Base-by-base conservation (phyloP, 1,140 invertebrate species). In the Drosophila gunungcola region DNA sequence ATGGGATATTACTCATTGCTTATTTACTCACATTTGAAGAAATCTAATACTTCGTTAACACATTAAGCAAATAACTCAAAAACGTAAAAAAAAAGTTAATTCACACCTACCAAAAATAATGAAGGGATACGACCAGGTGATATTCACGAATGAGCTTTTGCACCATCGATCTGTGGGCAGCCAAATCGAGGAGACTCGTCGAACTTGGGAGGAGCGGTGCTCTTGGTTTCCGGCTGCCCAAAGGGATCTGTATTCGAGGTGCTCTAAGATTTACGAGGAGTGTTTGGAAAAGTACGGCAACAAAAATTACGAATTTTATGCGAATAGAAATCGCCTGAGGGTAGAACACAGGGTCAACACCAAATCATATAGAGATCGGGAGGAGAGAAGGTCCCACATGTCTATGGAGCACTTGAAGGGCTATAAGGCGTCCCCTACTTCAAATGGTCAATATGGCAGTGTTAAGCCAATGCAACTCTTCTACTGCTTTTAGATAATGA, bases 171-270 rank as follows among this genome's bases (percentile, higher is more conserved):
- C 27, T 9, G 42, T 51, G 7, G 61, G 29, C 5, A 64, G 34
- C 3, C 61, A 72, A 11, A 41, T 56, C 3, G 7, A 16, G 3
- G 39, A 54, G 11, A 43, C 72, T 0, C 64, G 55, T 1, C 9
- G 45, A 11, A 49, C 51, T 4, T 84, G 80, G 80, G 3, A 49
- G 0, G 32, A 38, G 25, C 25, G 2, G 0, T 62, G 38, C 5
- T n/a, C 36, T 2, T 83, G 80, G 80, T 83, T 52, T 62, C 61
- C 80, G 7, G n/a, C 13, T 1, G 60, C 39, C 0, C 80, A 83
- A 10, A 27, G 1, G 6, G 0, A 29, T 0, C 3, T 53, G 7
- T 75, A 79, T 29, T 4, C 7, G 4, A 65, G 46, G 3, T 63
- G 42, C 11, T 41, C 6, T 2, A 36, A 62, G 1, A 75, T 83